These are phyloP conservation scores for Phenganax marumi DNA, from an alignment of 92 coral and sea anemone species.

Conservation along the genomic window DNA sequence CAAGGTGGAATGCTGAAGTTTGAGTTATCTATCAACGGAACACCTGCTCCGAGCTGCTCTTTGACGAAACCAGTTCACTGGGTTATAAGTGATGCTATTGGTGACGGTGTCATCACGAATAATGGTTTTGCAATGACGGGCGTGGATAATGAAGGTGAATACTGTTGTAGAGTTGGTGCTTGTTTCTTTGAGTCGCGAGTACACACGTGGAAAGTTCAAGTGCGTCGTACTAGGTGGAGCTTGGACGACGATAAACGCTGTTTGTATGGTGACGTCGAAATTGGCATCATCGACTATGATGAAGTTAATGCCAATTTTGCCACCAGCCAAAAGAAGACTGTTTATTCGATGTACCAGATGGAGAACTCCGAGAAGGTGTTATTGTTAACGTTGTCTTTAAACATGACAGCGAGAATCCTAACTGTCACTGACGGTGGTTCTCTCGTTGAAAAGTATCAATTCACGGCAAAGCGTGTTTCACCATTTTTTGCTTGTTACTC, in stretches of 20 bases:
- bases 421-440: not conserved
- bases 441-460: not conserved
- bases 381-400: not conserved
- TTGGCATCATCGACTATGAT: conserved; percentile 17
- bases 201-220: conserved; percentile 26
- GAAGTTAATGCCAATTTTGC: conserved; percentile 13
- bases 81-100: conserved; percentile 18
- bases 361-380: not conserved
- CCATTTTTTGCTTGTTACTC: conserved; percentile 3
- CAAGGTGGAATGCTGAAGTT: conserved; percentile 24
- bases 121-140: conserved; percentile 9
- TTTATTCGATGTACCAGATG: not conserved
- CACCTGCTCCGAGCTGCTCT: conserved; percentile 26
- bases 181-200: conserved; percentile 14
- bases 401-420: not conserved
- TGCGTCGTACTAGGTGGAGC: not conserved
- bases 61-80: conserved; percentile 12
- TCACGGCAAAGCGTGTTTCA: conserved; percentile 9
- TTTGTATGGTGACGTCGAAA: not conserved
- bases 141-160: not conserved
- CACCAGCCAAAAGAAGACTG: conserved; percentile 18
- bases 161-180: conserved; percentile 10
- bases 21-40: conserved; percentile 10
- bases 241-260: not conserved
- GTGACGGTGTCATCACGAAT: conserved; percentile 3